Conservation (phyloP, 2,797 vertebrate species). For the Syndactyla subalaris region DNA sequence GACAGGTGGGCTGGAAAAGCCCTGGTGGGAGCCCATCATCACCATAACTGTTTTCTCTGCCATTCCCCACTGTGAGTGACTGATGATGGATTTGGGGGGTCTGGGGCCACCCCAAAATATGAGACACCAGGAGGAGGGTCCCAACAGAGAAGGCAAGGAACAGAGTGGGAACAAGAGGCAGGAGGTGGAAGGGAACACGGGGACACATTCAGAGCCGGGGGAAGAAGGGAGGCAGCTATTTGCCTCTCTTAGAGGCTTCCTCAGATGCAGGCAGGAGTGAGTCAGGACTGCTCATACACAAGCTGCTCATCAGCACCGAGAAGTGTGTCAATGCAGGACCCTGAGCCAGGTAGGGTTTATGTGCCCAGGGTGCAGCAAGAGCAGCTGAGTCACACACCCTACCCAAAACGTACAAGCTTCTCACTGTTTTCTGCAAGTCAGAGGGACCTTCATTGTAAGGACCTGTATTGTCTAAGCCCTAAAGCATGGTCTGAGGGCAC, state of each 20-base stretch:
- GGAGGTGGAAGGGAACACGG: fast-evolving
- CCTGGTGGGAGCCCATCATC: not conserved
- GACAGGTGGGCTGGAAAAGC: not conserved
- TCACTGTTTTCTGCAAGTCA: not conserved
- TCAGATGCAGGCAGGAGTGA: not conserved
- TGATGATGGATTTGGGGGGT: not conserved
- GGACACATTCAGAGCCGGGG: not conserved
- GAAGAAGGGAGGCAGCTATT: not conserved
- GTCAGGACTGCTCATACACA: not conserved
- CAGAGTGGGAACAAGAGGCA: not conserved
- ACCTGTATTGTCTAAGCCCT: not conserved
- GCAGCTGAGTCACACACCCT: not conserved
- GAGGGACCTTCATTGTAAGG: not conserved
- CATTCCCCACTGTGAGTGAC: fast-evolving
- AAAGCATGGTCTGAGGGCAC: not conserved
- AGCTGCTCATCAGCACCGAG: not conserved
- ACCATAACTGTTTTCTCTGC: not conserved
- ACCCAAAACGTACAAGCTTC: not conserved
- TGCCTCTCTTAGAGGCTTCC: not conserved
- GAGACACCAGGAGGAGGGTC: not conserved
- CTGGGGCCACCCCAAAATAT: fast-evolving
- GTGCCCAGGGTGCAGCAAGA: not conserved
- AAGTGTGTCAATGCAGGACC: not conserved
- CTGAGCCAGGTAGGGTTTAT: not conserved
- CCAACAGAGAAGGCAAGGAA: not conserved